A percentile compares a stretch with the other conserved stretches of the same genome.
Evolutionary conservation across 2,888 invertebrate genomes (phyloP).

Genomic region (Orgyia antiqua): DNA sequence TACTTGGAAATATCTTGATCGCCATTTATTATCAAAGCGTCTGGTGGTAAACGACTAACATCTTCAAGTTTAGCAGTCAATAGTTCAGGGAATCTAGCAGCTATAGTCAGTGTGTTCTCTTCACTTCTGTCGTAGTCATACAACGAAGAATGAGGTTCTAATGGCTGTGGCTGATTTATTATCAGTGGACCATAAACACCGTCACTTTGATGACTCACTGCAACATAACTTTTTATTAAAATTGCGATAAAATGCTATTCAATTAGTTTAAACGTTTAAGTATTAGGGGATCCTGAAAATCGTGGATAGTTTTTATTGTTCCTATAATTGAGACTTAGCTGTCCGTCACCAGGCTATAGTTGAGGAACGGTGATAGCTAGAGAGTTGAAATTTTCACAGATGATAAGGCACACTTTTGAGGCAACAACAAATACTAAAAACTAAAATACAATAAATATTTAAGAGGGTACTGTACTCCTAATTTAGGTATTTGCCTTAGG

Average conservation of each 20-base stretch:
- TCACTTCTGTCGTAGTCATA: slow-evolving; percentile 64
- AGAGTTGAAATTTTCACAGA: too few species aligned
- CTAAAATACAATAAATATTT: too few species aligned
- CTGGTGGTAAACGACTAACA: slow-evolving; percentile 53
- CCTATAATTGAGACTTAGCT: too few species aligned
- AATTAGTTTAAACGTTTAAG: neutral
- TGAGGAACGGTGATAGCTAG: too few species aligned
- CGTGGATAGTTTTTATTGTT: neutral
- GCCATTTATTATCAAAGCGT: slow-evolving; percentile 48
- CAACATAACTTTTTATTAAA: slow-evolving; percentile 24
- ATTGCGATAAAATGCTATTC: neutral
- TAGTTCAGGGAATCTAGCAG: slow-evolving; percentile 72
- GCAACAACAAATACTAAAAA: too few species aligned
- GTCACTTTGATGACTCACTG: slow-evolving; percentile 79
- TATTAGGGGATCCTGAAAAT: neutral
- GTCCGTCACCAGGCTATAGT: too few species aligned
- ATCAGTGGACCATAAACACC: slow-evolving; percentile 79
- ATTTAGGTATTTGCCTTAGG: too few species aligned
- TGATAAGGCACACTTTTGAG: too few species aligned
- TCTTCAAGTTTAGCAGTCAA: slow-evolving; percentile 72
- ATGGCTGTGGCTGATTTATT: slow-evolving; percentile 68
- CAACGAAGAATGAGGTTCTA: slow-evolving; percentile 54
- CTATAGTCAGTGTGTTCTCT: slow-evolving; percentile 68
- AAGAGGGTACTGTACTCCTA: too few species aligned
- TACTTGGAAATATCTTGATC: slow-evolving; percentile 51